phyloP scores from a whole-genome alignment of 2,113 vertebrate species.

The Bettongia penicillata region DNA sequence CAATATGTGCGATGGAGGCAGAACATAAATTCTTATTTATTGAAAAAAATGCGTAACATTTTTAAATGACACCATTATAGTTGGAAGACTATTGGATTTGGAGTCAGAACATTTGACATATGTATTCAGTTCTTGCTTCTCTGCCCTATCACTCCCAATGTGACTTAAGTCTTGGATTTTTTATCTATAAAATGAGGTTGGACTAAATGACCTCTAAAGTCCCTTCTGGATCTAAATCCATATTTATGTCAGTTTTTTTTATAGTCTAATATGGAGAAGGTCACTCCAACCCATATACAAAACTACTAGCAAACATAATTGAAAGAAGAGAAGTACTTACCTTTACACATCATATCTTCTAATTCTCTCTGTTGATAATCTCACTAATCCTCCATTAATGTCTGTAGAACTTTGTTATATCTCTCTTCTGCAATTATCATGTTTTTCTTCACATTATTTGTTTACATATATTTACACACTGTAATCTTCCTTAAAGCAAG shows the following conservation, averaged over 20 bases:
- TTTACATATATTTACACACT: background rate
- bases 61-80: background rate
- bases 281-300: no score
- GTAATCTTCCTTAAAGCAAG: background rate
- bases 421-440: no score
- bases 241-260: background rate
- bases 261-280: background rate
- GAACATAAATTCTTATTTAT: background rate
- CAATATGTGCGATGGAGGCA: background rate
- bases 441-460: background rate
- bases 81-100: background rate
- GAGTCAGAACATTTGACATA: background rate
- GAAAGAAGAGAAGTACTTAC: background rate
- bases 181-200: background rate
- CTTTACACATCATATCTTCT: background rate
- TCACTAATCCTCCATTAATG: background rate
- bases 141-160: background rate
- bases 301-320: background rate
- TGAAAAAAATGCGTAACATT: no score
- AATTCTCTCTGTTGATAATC: background rate
- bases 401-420: background rate
- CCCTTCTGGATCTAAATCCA: background rate
- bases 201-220: background rate
- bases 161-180: background rate
- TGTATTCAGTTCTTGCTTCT: background rate